A percentile compares a stretch with the other conserved stretches of the same genome.
These are phyloP conservation scores for Pholis gunnellus DNA, from an alignment of 2,113 vertebrate genomes.

Conservation along the genomic window DNA sequence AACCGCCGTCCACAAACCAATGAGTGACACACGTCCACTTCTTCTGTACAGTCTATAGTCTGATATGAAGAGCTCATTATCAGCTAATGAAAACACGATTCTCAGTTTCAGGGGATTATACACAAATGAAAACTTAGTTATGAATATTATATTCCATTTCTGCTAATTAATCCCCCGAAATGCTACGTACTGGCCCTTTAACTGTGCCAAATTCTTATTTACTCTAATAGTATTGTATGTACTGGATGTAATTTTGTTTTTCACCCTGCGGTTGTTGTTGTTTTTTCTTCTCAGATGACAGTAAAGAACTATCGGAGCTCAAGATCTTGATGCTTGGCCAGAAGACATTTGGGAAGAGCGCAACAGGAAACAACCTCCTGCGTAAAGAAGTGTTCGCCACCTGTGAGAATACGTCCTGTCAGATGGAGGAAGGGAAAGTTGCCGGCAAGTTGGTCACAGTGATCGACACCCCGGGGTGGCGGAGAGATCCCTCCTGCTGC, in stretches of 20 bases:
- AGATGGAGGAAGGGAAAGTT: background rate
- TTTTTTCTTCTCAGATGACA: conserved; percentile 32
- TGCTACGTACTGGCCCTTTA: too few species aligned
- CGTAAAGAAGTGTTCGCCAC: conserved; percentile 30
- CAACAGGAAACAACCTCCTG: conserved; percentile 58
- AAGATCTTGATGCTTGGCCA: conserved; percentile 58
- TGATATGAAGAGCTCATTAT: too few species aligned
- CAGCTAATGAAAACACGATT: too few species aligned
- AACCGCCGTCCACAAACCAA: too few species aligned
- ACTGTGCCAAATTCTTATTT: too few species aligned
- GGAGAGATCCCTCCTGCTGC: background rate
- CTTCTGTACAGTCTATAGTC: too few species aligned
- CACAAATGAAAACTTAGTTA: too few species aligned
- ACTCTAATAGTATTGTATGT: background rate
- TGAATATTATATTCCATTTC: too few species aligned
- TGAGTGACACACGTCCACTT: too few species aligned
- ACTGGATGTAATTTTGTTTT: background rate
- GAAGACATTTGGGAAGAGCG: conserved; percentile 60
- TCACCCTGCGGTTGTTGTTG: background rate
- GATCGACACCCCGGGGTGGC: conserved; percentile 67
- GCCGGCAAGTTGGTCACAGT: conserved; percentile 41
- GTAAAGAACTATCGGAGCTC: conserved; percentile 22
- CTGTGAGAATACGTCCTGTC: background rate
- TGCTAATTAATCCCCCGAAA: too few species aligned
- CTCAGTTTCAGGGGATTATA: too few species aligned